Conservation (phyloP, 2,113 vertebrate species). For the Chaetodon auriga region DNA sequence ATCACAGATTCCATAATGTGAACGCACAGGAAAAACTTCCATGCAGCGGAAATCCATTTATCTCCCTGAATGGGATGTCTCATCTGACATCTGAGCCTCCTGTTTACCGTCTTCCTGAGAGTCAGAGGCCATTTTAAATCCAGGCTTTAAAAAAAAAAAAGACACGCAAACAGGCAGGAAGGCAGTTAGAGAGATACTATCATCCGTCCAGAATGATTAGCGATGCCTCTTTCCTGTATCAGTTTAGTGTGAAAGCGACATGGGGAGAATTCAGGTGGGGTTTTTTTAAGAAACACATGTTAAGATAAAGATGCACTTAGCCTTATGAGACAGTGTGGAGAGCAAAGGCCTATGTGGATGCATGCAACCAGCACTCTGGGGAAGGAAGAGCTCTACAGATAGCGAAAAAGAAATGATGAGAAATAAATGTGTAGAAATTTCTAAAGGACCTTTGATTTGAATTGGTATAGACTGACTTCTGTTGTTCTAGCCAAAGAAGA, state of each 20-base stretch:
- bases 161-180: not conserved
- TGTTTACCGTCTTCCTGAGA: conserved; percentile 39
- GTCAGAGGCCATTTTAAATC: conserved; percentile 32
- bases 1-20: conserved; percentile 37
- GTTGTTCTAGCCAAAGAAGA: not conserved
- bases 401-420: not conserved
- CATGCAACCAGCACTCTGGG: not conserved
- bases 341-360: not conserved
- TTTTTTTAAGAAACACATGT: not conserved
- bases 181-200: not conserved
- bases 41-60: conserved; percentile 56
- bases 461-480: not conserved
- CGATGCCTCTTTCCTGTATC: not conserved
- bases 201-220: conserved; percentile 35
- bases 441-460: not conserved
- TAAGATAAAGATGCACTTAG: conserved; percentile 20
- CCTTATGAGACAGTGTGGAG: not conserved
- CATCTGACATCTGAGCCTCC: conserved; percentile 45
- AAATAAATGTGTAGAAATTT: not conserved
- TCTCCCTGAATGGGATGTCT: conserved; percentile 47
- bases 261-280: conserved; percentile 1
- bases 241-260: not conserved
- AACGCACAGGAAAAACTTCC: conserved; percentile 15
- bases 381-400: not conserved
- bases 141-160: not conserved